Evolutionary conservation across 2,888 invertebrate genomes (phyloP), one percentile per base, ranked within the genome.

Genomic region (Cremastinae sp.): DNA sequence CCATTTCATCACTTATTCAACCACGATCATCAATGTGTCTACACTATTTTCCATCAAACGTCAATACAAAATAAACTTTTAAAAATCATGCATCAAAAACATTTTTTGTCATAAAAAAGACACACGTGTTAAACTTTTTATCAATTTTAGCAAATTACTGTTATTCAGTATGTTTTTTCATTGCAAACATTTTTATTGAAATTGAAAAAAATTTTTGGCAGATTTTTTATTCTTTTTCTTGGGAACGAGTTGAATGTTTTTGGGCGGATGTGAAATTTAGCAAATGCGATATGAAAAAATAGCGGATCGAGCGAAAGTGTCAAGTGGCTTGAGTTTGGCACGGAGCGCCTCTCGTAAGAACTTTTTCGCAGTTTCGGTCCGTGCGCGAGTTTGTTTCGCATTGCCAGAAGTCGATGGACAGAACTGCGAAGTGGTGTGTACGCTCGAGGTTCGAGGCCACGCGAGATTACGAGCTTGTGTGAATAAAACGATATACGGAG

Each of bases 391-490:
- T 56, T 61, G 61, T 54, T 66, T 70, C 61, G 22, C 14, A 38
- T 47, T 56, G 54, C 62, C 56, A 72, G 49, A 34, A 62, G 68
- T 56, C 68, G 61, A 66, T 54, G 58, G 49, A 62, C 68, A 58
- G 56, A 62, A 56, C 54, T 28, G 45, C 66, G 43, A 38, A 62
- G 54, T 49, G 49, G 22, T 41, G 16, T 9, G 41, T 43, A 22
- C 43, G 38, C 20, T 49, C 62, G 54, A 47, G 54, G 74, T 74
- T 74, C 74, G 74, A 74, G 74, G 74, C 56, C 74, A 64, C 61
- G 74, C 58, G 74, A 62, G 69, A 74, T 74, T 69, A 58, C 62
- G 68, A 54, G 53, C 43, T 22, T 4, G 14, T 0, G 22, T 59
- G 43, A 43, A 59, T 41, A 41, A 2, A n/a, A 38, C 10, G 16